These are phyloP conservation scores for Aleadryas rufinucha DNA, from an alignment of 2,113 vertebrate species.

Conservation along the genomic window DNA sequence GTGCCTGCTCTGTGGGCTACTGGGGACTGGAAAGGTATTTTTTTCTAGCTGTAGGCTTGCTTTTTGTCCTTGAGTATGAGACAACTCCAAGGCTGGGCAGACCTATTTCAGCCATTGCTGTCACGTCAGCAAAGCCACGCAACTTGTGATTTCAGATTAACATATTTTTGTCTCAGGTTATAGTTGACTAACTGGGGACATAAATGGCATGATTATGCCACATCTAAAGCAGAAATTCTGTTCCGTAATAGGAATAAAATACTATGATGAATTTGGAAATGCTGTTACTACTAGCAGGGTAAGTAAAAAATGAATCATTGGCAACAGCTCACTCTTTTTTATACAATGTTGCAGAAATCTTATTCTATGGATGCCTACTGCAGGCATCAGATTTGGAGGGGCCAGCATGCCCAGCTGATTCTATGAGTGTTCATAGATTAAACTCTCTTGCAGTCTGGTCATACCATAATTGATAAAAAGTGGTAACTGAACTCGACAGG, in stretches of 20 bases:
- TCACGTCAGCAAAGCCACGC: fast-evolving
- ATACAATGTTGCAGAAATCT: neutral
- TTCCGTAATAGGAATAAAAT: neutral
- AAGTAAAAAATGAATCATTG: neutral
- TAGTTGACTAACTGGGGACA: neutral
- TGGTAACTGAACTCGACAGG: neutral
- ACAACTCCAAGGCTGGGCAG: neutral
- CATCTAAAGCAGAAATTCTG: neutral
- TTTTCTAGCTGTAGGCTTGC: neutral
- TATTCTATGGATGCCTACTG: neutral
- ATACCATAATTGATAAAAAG: neutral
- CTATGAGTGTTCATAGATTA: neutral
- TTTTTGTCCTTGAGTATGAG: neutral
- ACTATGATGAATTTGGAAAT: neutral
- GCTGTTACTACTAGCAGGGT: neutral
- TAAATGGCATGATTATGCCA: neutral
- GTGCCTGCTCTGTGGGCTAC: neutral
- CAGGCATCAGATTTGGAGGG: neutral
- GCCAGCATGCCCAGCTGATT: neutral
- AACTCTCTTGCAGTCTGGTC: neutral
- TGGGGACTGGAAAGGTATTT: neutral
- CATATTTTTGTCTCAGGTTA: neutral
- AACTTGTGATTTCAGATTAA: neutral
- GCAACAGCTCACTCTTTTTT: neutral
- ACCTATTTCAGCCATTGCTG: neutral